Conservation (phyloP, 2,797 vertebrate species). For the Parambassis ranga region DNA sequence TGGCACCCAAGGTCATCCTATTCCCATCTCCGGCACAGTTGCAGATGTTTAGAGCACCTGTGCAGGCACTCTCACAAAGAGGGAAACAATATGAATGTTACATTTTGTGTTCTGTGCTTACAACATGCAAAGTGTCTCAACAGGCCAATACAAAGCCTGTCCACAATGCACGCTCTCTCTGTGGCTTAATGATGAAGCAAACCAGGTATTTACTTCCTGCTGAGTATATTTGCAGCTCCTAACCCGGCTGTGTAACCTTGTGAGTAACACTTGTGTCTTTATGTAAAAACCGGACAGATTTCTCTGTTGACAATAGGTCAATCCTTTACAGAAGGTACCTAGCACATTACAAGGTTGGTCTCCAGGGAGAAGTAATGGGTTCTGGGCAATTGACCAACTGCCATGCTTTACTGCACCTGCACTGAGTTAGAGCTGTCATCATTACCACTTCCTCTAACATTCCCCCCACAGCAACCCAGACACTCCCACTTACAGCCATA, state of each 20-base stretch:
- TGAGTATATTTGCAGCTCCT: slow-evolving; percentile 30
- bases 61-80: slow-evolving; percentile 43
- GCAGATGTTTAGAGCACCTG: slow-evolving; percentile 46
- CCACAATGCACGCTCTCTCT: too few species aligned
- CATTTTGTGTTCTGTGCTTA: slow-evolving; percentile 6
- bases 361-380: slow-evolving; percentile 83
- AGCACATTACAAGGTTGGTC: slow-evolving; percentile 83
- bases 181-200: slow-evolving; percentile 2
- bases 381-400: slow-evolving; percentile 84
- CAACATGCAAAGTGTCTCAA: slow-evolving; percentile 42
- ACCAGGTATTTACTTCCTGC: background rate
- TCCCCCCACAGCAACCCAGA: slow-evolving; percentile 78
- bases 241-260: slow-evolving; percentile 69
- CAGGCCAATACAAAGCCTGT: slow-evolving; percentile 29
- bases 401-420: slow-evolving; percentile 84
- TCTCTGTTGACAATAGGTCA: slow-evolving; percentile 83
- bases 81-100: slow-evolving; percentile 49
- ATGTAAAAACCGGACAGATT: slow-evolving; percentile 76
- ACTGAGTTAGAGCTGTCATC: slow-evolving; percentile 84
- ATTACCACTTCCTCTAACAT: slow-evolving; percentile 82
- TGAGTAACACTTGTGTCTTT: slow-evolving; percentile 67
- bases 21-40: slow-evolving; percentile 50
- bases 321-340: slow-evolving; percentile 79
- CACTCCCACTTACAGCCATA: slow-evolving; percentile 76
- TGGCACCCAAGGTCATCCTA: slow-evolving; percentile 77